Evolutionary conservation across 2,113 vertebrate genomes (phyloP).

Genomic region (Cariama cristata): DNA sequence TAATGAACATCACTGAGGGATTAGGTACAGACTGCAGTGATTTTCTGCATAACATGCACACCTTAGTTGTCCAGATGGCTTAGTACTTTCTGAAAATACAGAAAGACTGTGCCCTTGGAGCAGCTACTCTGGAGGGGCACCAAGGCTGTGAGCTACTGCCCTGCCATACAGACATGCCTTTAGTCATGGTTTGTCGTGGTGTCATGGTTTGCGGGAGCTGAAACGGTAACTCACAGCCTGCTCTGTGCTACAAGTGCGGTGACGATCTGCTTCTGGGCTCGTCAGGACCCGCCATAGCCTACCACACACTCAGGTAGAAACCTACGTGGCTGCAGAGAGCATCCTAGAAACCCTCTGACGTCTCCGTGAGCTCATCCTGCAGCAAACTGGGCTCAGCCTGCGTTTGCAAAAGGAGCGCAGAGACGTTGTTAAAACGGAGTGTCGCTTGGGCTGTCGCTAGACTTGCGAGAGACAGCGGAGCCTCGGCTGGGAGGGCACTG

Average conservation of each 20-base stretch:
- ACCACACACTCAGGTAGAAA: not conserved
- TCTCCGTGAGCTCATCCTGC: not conserved
- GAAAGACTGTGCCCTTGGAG: not conserved
- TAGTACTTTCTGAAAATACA: not conserved
- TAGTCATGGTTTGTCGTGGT: not conserved
- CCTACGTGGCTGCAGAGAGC: not conserved
- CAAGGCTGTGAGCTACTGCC: not conserved
- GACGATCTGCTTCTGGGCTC: not conserved
- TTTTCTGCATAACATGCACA: not conserved
- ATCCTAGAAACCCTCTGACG: not conserved
- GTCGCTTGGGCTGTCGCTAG: not conserved
- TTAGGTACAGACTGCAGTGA: not conserved
- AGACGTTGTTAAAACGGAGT: not conserved
- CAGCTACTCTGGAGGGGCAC: not conserved
- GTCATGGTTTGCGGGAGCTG: not conserved
- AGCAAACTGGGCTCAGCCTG: not conserved
- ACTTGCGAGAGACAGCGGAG: fast-evolving
- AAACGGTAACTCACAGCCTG: not conserved
- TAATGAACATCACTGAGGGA: not conserved
- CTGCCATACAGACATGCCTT: not conserved
- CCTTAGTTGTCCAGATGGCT: not conserved
- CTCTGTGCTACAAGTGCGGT: not conserved
- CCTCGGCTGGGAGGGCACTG: not conserved
- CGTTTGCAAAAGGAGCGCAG: not conserved
- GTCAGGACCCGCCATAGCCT: not conserved